Conservation (phyloP, 2,113 vertebrate species). For the Fulica atra region DNA sequence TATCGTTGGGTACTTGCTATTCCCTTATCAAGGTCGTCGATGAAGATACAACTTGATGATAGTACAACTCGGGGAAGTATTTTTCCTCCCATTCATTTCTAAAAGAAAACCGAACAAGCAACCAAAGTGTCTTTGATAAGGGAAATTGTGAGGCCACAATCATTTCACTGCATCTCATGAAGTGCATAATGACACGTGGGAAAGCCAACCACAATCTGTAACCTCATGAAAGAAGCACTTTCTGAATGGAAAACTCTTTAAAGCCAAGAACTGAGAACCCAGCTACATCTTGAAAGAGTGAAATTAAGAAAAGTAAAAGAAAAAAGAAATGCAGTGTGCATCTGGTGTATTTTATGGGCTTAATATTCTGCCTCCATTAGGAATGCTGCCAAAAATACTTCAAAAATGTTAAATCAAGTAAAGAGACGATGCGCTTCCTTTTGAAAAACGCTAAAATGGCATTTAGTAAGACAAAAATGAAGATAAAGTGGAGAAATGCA, state of each 20-base stretch:
- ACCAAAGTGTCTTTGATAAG: constrained; percentile 26
- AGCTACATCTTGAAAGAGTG: constrained; percentile 33
- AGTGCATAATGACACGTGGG: constrained; percentile 14
- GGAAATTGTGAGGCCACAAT: constrained; percentile 39
- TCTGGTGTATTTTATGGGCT: not conserved
- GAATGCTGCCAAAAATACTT: constrained; percentile 37
- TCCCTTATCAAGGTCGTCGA: too few species aligned
- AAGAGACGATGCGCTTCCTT: not conserved
- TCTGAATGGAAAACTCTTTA: constrained; percentile 32
- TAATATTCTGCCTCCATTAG: constrained; percentile 25
- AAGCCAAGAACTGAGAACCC: constrained; percentile 3
- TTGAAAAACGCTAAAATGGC: not conserved
- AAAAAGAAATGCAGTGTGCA: not conserved
- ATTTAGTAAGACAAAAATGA: not conserved
- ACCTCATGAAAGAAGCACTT: constrained; percentile 35
- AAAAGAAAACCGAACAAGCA: constrained; percentile 12
- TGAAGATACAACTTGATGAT: too few species aligned
- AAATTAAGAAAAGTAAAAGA: not conserved
- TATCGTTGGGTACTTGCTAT: too few species aligned
- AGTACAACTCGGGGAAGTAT: not conserved
- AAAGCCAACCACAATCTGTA: constrained; percentile 23
- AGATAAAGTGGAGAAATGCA: not conserved
- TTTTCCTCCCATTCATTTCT: not conserved
- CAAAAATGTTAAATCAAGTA: constrained; percentile 34
- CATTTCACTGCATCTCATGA: not conserved